A percentile compares a stretch with the other conserved stretches of the same genome.
phyloP scores from a whole-genome alignment of 1,140 invertebrate species.

The Contarinia nasturtii region DNA sequence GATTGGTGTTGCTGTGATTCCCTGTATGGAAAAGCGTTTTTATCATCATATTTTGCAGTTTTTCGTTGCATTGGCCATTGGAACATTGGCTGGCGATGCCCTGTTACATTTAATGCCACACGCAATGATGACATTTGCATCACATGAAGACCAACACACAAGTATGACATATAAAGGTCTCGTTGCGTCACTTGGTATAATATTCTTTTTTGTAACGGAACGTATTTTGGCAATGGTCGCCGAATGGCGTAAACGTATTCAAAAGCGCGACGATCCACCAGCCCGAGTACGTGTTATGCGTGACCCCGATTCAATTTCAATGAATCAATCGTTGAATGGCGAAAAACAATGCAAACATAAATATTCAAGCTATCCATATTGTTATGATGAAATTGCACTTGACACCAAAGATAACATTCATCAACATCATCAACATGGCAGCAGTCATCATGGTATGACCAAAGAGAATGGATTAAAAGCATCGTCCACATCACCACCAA shows the following conservation, averaged over 20 bases:
- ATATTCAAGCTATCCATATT: conserved; percentile 67
- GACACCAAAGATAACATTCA: conserved; percentile 42
- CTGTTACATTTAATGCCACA: conserved; percentile 84
- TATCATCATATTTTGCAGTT: conserved; percentile 83
- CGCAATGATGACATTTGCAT: conserved; percentile 31
- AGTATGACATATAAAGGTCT: conserved; percentile 67
- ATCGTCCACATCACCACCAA: not conserved
- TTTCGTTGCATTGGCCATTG: conserved; percentile 77
- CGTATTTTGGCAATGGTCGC: conserved; percentile 59
- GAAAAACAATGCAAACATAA: conserved; percentile 62
- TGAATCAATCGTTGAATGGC: conserved; percentile 32
- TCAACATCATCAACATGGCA: conserved; percentile 11
- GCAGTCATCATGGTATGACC: not conserved
- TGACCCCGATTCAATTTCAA: conserved; percentile 30
- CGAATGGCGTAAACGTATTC: conserved; percentile 53
- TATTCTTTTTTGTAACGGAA: conserved; percentile 75
- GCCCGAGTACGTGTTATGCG: conserved; percentile 43
- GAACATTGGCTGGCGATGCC: conserved; percentile 79
- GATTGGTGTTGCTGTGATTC: conserved; percentile 66
- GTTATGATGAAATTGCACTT: conserved; percentile 58
- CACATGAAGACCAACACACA: conserved; percentile 29
- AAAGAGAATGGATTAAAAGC: conserved; percentile 1
- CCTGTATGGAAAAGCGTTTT: conserved; percentile 73
- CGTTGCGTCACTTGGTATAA: conserved; percentile 58
- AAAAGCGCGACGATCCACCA: conserved; percentile 35